Percentiles rank a stretch among this genome's conserved stretches.
Conservation (phyloP, 2,113 vertebrate genomes). For the Silurus glanis region DNA sequence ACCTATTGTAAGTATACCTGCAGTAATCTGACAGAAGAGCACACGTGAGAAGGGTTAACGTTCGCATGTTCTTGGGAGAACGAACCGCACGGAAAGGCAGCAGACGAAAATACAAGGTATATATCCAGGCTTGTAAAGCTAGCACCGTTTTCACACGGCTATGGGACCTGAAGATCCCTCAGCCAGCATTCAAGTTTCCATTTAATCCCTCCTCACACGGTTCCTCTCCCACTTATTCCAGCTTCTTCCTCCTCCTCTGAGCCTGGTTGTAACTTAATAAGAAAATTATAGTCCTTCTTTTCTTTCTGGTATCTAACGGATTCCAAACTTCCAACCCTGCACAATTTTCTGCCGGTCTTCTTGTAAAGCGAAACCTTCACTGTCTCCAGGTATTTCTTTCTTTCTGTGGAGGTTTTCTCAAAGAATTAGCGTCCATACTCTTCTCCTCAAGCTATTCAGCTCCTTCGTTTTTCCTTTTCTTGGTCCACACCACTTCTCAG, state of each 20-base stretch:
- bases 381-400: not conserved
- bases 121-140: not conserved
- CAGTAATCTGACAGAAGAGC: not conserved
- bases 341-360: not conserved
- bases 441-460: not conserved
- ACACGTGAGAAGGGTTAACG: not conserved
- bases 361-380: not conserved
- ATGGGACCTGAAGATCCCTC: not conserved
- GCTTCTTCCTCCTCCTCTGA: not conserved
- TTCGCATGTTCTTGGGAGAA: not conserved
- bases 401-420: not conserved
- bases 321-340: not conserved
- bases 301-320: not conserved
- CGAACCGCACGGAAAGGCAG: not conserved
- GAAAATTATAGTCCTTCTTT: not conserved
- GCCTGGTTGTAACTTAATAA: not conserved
- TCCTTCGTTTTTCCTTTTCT: not conserved
- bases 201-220: not conserved
- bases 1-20: constrained; percentile 12
- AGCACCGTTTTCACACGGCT: not conserved
- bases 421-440: not conserved
- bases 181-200: not conserved
- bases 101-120: not conserved
- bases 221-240: not conserved
- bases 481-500: not conserved